These are phyloP conservation scores for Turnix velox DNA, from an alignment of 2,113 vertebrate genomes.

Conservation along the genomic window DNA sequence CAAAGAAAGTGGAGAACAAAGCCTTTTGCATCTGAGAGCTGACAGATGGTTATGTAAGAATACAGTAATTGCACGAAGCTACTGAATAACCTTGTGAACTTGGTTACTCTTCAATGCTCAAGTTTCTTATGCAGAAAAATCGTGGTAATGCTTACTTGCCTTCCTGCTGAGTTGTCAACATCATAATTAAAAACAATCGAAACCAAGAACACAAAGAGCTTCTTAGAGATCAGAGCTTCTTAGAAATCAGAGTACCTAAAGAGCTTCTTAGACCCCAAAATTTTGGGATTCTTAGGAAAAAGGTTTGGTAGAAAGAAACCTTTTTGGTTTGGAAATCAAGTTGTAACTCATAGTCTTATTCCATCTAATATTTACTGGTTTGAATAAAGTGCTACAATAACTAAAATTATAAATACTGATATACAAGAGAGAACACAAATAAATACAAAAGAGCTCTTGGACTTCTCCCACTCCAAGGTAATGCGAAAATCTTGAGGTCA, in stretches of 20 bases:
- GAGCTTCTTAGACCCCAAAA: not conserved
- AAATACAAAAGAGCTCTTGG: not conserved
- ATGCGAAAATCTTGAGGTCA: not conserved
- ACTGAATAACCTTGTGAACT: not conserved
- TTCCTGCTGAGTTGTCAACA: not conserved
- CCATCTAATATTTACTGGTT: not conserved
- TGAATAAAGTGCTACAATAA: not conserved
- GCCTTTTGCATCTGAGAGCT: not conserved
- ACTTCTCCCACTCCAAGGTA: not conserved
- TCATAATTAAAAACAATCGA: not conserved
- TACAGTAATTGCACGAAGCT: not conserved
- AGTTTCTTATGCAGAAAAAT: not conserved
- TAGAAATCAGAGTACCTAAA: no score
- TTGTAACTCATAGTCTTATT: not conserved
- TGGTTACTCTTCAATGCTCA: not conserved
- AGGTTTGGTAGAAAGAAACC: not conserved
- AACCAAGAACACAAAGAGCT: not conserved
- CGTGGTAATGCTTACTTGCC: not conserved
- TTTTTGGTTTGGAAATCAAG: not conserved
- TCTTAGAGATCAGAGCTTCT: not conserved
- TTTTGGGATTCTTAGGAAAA: not conserved
- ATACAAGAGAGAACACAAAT: not conserved
- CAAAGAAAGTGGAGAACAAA: not conserved
- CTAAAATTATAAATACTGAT: not conserved
- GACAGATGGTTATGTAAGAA: not conserved